Base-by-base conservation (phyloP, 2,113 vertebrate genomes). In the Leucoraja erinaceus region DNA sequence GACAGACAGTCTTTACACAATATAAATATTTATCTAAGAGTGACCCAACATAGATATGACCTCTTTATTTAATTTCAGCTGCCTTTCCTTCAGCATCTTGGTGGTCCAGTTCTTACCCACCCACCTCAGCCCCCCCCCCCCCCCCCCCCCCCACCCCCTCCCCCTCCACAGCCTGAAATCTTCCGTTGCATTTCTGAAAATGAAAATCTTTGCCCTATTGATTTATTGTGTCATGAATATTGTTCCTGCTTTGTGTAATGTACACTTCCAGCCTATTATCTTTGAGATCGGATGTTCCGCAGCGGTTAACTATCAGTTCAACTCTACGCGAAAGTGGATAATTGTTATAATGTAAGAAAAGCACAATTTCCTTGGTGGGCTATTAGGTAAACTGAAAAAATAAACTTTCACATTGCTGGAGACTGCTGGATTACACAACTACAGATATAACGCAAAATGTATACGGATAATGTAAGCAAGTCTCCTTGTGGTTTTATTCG, bases 41-140 rank as follows among this genome's bases (percentile, higher is more conserved):
- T 96, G 96, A 97, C 96, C 96, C 96, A 96, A 66, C 95, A 95
- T 96, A 95, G 96, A 95, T 93, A 94, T 94, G 2, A 95, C 96
- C 96, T 95, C 96, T 96, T 97, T 96, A 97, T 96, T 97, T 96
- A 95, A 97, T 96, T 96, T 96, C 96, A 96, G 96, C 96, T 95
- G 95, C 96, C 96, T 96, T 96, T 96, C 96, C 96, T 96, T 96
- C 96, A 95, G 96, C 96, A 96, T 96, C 94, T 94, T 93, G 93
- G 93, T 94, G 93, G 95, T 95, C 96, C 96, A 95, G 94, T 90
- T 95, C 94, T 94, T 95, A 96, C 94, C 94, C 94, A 95, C 95
- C 95, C 94, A 95, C 94, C 93, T 94, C 93, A 94, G 93, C 94
- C 94, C 94, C 94, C 18, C 74, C 94, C 56, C 90, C 84, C 56